A percentile compares a stretch with the other conserved stretches of the same genome.
phyloP scores from a whole-genome alignment of 1,140 invertebrate genomes.

The Drosophila sturtevanti region DNA sequence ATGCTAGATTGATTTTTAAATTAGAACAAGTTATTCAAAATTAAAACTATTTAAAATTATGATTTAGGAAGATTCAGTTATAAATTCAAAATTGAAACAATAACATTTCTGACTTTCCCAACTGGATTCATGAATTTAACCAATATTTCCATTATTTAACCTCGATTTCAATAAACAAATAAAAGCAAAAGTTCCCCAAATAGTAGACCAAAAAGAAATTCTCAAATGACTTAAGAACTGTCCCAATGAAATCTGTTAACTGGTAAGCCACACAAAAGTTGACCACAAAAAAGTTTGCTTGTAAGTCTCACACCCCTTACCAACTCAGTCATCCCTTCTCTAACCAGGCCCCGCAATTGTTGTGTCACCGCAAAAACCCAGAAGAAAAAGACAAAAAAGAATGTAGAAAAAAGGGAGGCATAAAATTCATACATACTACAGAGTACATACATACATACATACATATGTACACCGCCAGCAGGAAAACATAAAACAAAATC shows the following conservation, averaged over 20 bases:
- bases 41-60: too few species aligned
- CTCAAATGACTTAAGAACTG: slow-evolving; percentile 30
- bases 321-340: slow-evolving; percentile 5
- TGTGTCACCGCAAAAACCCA: slow-evolving; percentile 36
- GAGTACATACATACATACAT: background rate
- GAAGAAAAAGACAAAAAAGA: slow-evolving; percentile 35
- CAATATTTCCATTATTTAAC: background rate
- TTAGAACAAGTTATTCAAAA: too few species aligned
- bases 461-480: slow-evolving; percentile 46
- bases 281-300: slow-evolving; percentile 63
- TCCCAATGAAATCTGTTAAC: slow-evolving; percentile 23
- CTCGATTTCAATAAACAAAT: background rate
- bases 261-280: slow-evolving; percentile 54
- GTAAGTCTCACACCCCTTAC: slow-evolving; percentile 10
- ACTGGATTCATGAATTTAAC: background rate
- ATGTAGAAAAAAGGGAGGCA: slow-evolving; percentile 19
- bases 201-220: background rate
- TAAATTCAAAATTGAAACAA: too few species aligned
- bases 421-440: slow-evolving; percentile 25
- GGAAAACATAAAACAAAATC: slow-evolving; percentile 79
- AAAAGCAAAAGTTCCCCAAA: slow-evolving; percentile 4
- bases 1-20: too few species aligned
- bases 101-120: background rate
- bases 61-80: too few species aligned
- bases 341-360: slow-evolving; percentile 38